These are phyloP conservation scores for Drosophila stalkeri DNA, from an alignment of 2,888 invertebrate species.

Conservation along the genomic window DNA sequence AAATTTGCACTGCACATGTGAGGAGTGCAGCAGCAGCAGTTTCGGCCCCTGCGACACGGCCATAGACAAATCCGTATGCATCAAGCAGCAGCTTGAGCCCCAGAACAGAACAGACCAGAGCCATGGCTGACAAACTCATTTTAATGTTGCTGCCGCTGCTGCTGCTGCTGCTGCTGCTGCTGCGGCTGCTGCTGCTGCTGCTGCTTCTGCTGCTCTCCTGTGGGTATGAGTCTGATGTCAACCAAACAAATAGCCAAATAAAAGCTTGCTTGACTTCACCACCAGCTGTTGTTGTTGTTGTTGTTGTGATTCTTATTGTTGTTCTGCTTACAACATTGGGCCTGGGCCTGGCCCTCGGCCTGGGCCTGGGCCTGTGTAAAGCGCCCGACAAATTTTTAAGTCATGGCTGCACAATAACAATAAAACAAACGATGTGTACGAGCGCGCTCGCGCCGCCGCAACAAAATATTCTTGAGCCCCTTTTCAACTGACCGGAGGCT, in stretches of 20 bases:
- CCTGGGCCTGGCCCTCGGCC: too few relatives aligned
- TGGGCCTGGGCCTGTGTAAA: slow-evolving; percentile 39
- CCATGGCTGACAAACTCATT: slow-evolving; percentile 46
- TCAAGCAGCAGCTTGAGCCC: slow-evolving; percentile 58
- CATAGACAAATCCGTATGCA: slow-evolving; percentile 74
- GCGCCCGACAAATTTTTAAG: slow-evolving; percentile 77
- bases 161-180: background rate
- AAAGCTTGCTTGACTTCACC: slow-evolving; percentile 59
- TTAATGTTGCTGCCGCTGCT: slow-evolving; percentile 16
- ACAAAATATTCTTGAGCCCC: slow-evolving; percentile 77
- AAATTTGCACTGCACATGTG: slow-evolving; percentile 71
- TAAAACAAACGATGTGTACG: slow-evolving; percentile 65
- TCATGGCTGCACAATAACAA: slow-evolving; percentile 81
- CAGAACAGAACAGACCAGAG: slow-evolving; percentile 10
- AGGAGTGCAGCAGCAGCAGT: slow-evolving; percentile 38
- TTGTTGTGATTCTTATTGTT: slow-evolving; percentile 27
- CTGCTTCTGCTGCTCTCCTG: background rate
- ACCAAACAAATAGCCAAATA: slow-evolving; percentile 76
- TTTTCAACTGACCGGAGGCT: slow-evolving; percentile 37
- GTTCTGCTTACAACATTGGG: slow-evolving; percentile 12
- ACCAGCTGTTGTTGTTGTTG: slow-evolving; percentile 33
- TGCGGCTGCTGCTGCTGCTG: background rate
- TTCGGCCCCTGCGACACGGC: slow-evolving; percentile 24
- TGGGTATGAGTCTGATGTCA: slow-evolving; percentile 32
- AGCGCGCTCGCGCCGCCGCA: slow-evolving; percentile 46